These are phyloP conservation scores for Podotricha telesiphe DNA, from an alignment of 2,888 invertebrate genomes.

Conservation along the genomic window DNA sequence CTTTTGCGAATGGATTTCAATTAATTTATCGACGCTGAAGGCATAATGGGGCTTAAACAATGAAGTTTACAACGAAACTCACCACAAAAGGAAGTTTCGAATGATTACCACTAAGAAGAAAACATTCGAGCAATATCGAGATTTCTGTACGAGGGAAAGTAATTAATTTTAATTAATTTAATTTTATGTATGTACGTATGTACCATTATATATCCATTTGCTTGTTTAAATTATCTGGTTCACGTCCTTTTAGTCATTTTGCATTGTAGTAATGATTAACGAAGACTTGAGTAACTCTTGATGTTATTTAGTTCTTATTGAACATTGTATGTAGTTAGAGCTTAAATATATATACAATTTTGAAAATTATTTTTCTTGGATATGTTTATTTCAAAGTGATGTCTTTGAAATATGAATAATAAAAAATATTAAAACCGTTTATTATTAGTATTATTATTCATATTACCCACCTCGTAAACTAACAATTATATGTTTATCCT, in stretches of 20 bases:
- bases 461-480: too few relatives aligned
- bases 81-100: conserved; percentile 40
- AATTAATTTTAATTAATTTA: conserved; percentile 12
- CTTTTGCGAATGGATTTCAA: conserved; percentile 61
- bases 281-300: background rate
- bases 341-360: too few relatives aligned
- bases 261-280: background rate
- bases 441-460: too few relatives aligned
- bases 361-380: too few relatives aligned
- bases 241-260: background rate
- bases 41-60: conserved; percentile 60
- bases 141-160: conserved; percentile 9
- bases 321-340: background rate
- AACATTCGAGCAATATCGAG: conserved; percentile 15
- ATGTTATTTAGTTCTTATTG: background rate
- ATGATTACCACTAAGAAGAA: conserved; percentile 29
- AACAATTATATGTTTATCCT: too few relatives aligned
- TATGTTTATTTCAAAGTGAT: too few relatives aligned
- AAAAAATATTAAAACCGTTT: too few relatives aligned
- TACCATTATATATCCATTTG: background rate
- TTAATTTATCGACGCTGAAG: conserved; percentile 65
- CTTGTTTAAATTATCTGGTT: conserved; percentile 2
- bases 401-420: too few relatives aligned
- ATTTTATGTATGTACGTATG: background rate
- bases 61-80: conserved; percentile 52